A percentile compares a stretch with the other conserved stretches of the same genome.
phyloP scores from a whole-genome alignment of 2,888 invertebrate species.

The Amblyjoppa fuscipennis region DNA sequence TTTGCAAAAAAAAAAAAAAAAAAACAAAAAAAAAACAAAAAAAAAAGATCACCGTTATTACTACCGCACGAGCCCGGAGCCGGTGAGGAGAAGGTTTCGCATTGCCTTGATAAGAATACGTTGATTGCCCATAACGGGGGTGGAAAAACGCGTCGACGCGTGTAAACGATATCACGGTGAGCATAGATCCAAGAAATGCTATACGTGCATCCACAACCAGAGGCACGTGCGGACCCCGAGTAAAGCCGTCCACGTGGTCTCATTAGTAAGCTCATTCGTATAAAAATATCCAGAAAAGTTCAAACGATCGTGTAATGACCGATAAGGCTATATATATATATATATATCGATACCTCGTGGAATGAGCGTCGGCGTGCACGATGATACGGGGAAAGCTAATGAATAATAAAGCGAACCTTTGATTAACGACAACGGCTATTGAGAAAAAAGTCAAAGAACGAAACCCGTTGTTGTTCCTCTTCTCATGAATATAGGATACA shows the following conservation, averaged over 20 bases:
- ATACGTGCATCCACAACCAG: conserved; percentile 14
- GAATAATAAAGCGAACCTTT: not conserved
- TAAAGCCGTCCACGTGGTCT: conserved; percentile 8
- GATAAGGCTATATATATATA: conserved; percentile 6
- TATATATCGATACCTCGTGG: not conserved
- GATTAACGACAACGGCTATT: not conserved
- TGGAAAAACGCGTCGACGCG: conserved; percentile 24
- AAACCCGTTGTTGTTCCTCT: not conserved
- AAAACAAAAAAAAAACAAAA: no score
- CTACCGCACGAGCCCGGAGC: not conserved
- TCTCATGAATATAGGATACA: not conserved
- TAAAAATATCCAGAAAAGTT: conserved; percentile 19
- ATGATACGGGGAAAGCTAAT: not conserved
- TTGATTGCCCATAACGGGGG: conserved; percentile 7
- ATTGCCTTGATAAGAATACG: not conserved
- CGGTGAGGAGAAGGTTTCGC: no score
- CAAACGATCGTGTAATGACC: not conserved
- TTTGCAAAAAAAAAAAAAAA: not conserved
- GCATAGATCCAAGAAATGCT: not conserved
- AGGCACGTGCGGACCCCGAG: conserved; percentile 15
- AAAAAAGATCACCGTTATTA: not conserved
- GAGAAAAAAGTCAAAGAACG: conserved; percentile 14
- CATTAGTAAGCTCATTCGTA: conserved; percentile 1
- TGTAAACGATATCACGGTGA: not conserved
- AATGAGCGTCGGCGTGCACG: not conserved